Conservation (phyloP, 2,888 invertebrate genomes). For the Lithodes maja region DNA sequence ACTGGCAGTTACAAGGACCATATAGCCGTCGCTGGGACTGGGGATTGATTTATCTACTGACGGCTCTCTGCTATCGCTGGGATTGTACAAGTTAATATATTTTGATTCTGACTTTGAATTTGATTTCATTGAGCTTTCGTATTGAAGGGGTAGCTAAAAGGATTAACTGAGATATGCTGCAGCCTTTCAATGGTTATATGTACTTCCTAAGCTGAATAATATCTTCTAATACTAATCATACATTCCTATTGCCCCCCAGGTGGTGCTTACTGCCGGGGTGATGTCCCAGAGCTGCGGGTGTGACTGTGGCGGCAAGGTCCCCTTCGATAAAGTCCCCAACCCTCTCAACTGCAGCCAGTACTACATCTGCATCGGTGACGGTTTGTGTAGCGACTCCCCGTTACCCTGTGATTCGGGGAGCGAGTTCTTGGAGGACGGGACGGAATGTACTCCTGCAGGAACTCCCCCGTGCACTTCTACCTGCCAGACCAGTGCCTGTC, state of each 20-base stretch:
- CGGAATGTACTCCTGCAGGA: background rate
- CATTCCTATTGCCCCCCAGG: background rate
- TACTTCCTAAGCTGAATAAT: no score
- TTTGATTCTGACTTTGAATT: no score
- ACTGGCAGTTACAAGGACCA: no score
- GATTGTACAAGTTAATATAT: no score
- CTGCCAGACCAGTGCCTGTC: background rate
- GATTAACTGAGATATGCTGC: no score
- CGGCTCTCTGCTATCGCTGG: no score
- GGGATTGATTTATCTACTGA: no score
- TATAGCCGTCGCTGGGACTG: no score
- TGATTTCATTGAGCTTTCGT: no score
- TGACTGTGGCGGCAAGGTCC: background rate
- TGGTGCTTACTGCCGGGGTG: background rate
- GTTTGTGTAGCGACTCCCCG: background rate
- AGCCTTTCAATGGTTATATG: no score
- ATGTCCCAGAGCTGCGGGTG: background rate
- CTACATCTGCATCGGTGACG: background rate
- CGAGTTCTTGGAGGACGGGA: background rate
- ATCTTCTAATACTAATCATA: no score
- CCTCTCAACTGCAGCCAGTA: background rate
- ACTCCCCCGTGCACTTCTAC: background rate
- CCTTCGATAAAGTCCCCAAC: background rate
- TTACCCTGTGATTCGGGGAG: background rate
- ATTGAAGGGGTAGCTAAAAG: no score